Base-by-base conservation (phyloP, 1,140 invertebrate genomes). In the Lepeophtheirus salmonis region DNA sequence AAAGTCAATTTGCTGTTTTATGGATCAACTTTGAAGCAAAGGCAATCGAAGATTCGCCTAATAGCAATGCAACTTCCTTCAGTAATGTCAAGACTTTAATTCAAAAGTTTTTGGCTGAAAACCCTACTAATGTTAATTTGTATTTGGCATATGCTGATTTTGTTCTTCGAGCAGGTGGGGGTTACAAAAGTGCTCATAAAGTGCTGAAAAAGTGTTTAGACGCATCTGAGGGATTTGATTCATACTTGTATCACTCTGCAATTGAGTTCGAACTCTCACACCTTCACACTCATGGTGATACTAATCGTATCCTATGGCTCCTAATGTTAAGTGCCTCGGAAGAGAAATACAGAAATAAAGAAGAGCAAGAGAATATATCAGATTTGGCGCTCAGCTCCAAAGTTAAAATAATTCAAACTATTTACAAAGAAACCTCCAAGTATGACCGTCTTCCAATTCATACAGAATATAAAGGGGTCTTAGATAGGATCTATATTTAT, bases 11-110 rank as follows among this genome's bases (percentile, higher is more conserved):
- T 10, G 25, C 26, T 10, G 22, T 57, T 18, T 21, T 57, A 3
- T 57, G 55, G 55, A 17, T 57, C 3, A 16, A 18, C 16, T 57
- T 26, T 41, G 55, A 57, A n/a, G 26, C 23, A 1, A 16, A 14
- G 21, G 22, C 16, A 2, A 24, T 16, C 25, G 23, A 57, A n/a
- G n/a, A 57, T 10, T 10, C n/a, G n/a, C n/a, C n/a, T 6, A n/a
- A 41, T 6, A 41, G 30, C 6, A 41, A 41, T 41, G 6, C 30
- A 41, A n/a, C 30, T n/a, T n/a, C 30, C 6, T 41, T 10, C 6
- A 41, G n/a, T 10, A 41, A 10, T n/a, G 6, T 6, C 30, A n/a
- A n/a, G n/a, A 41, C 6, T n/a, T n/a, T 41, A 10, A 41, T 41
- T 41, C 30, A 41, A 41, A 41, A 41, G 30, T 10, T n/a, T n/a